A percentile compares a stretch with the other conserved stretches of the same genome.
phyloP scores from a whole-genome alignment of 1,140 invertebrate genomes.

The Drosophila kurseongensis region DNA sequence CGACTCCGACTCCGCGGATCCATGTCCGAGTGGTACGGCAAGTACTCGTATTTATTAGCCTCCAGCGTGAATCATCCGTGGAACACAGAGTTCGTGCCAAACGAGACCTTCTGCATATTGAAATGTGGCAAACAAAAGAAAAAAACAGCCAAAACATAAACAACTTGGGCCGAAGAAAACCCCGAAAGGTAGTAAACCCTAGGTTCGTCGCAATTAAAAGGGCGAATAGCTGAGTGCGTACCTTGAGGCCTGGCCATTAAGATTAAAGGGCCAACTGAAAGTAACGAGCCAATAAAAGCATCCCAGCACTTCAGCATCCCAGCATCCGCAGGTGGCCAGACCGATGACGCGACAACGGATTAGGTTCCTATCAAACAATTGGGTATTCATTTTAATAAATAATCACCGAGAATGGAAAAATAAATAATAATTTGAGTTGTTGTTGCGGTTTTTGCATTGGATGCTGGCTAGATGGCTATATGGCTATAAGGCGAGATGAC shows the following conservation, averaged over 20 bases:
- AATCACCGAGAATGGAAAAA: conserved; percentile 71
- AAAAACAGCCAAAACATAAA: conserved; percentile 17
- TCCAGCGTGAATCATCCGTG: conserved; percentile 68
- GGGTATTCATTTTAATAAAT: conserved; percentile 82
- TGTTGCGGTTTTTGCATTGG: conserved; percentile 53
- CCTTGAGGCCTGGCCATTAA: conserved; percentile 52
- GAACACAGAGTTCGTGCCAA: conserved; percentile 72
- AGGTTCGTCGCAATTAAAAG: conserved; percentile 71
- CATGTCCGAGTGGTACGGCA: conserved; percentile 52
- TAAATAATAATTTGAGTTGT: conserved; percentile 64
- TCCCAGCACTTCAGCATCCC: conserved; percentile 9
- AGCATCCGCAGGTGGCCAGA: conserved; percentile 27
- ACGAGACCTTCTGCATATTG: conserved; percentile 78
- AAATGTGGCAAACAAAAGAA: conserved; percentile 40
- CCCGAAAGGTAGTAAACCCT: conserved; percentile 40
- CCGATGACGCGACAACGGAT: conserved; percentile 68
- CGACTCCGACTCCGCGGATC: conserved; percentile 24
- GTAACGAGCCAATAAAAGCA: conserved; percentile 79
- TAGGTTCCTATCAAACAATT: conserved; percentile 73
- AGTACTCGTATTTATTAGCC: conserved; percentile 60
- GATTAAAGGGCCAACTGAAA: conserved; percentile 53
- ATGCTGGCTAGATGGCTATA: conserved; percentile 40
- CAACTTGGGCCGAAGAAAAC: conserved; percentile 4
- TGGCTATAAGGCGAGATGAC: conserved; percentile 38
- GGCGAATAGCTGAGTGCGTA: conserved; percentile 60